A percentile compares a stretch with the other conserved stretches of the same genome.
Evolutionary conservation across 1,140 invertebrate genomes (phyloP).

Genomic region (Caenorhabditis tropicalis): DNA sequence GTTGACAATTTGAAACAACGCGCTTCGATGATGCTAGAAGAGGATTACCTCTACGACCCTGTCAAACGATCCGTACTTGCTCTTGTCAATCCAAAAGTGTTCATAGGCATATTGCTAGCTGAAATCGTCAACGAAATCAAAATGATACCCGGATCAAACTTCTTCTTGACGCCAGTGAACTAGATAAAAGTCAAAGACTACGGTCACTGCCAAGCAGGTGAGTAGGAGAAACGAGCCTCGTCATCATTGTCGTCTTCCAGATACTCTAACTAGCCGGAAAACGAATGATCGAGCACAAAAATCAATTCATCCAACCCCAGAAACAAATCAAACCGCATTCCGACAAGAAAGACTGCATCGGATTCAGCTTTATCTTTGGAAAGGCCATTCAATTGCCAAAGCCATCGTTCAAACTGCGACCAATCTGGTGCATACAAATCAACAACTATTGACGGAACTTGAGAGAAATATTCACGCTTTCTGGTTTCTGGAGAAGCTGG

Average conservation of each 20-base stretch:
- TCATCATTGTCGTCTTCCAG: constrained; percentile 24
- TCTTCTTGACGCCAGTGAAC: constrained; percentile 93
- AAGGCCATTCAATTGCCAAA: constrained; percentile 78
- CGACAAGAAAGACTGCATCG: constrained; percentile 89
- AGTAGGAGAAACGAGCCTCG: neutral
- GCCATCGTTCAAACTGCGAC: constrained; percentile 52
- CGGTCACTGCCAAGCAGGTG: constrained; percentile 62
- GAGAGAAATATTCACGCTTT: constrained; percentile 52
- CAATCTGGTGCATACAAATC: constrained; percentile 52
- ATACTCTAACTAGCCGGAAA: constrained; percentile 73
- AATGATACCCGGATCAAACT: constrained; percentile 87
- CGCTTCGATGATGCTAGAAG: constrained; percentile 73
- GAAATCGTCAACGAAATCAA: constrained; percentile 91
- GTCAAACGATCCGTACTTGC: constrained; percentile 82
- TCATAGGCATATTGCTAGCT: constrained; percentile 89
- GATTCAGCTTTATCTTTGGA: constrained; percentile 43
- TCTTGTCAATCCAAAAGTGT: constrained; percentile 94
- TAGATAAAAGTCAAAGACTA: constrained; percentile 81
- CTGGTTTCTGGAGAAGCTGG: neutral
- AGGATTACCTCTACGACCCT: constrained; percentile 77
- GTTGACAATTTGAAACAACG: neutral
- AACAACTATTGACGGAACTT: constrained; percentile 45
- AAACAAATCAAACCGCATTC: constrained; percentile 97
- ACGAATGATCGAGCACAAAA: constrained; percentile 87
- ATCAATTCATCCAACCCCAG: constrained; percentile 90